Conservation (phyloP, 2,113 vertebrate genomes). For the Hippocampus comes region DNA sequence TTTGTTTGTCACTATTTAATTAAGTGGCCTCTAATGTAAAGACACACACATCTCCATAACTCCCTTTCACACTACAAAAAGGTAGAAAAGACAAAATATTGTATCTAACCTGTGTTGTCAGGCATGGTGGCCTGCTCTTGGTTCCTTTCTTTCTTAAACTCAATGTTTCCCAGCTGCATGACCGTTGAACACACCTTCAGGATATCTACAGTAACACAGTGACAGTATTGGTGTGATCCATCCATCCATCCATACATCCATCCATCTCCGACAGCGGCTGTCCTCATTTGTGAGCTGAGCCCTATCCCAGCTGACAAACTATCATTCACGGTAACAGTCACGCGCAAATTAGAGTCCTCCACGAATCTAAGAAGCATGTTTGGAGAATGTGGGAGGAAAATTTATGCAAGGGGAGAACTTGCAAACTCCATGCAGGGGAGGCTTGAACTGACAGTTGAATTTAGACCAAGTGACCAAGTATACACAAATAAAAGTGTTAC, state of each 20-base stretch:
- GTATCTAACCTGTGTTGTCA: conserved; percentile 85
- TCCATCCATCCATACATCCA: neutral
- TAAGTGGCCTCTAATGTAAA: neutral
- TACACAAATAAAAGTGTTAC: neutral
- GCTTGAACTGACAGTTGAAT: too few species aligned
- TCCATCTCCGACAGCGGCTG: neutral
- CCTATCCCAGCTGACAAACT: neutral
- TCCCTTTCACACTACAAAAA: neutral
- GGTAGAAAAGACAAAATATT: neutral
- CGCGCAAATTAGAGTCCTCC: neutral
- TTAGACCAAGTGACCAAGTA: too few species aligned
- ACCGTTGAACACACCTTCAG: conserved; percentile 90
- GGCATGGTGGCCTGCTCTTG: conserved; percentile 97
- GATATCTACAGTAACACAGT: conserved; percentile 72
- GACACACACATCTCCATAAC: neutral
- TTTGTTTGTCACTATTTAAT: neutral
- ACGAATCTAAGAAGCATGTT: too few species aligned
- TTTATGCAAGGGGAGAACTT: neutral
- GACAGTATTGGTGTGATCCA: conserved; percentile 4
- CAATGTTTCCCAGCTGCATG: conserved; percentile 91
- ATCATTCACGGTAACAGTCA: neutral
- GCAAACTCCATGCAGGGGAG: too few species aligned
- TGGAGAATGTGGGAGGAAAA: neutral
- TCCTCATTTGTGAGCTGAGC: neutral
- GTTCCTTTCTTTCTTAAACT: conserved; percentile 95